A percentile compares a stretch with the other conserved stretches of the same genome.
These are phyloP conservation scores for Gymnothorax javanicus DNA, from an alignment of 2,797 vertebrate genomes.

Conservation along the genomic window DNA sequence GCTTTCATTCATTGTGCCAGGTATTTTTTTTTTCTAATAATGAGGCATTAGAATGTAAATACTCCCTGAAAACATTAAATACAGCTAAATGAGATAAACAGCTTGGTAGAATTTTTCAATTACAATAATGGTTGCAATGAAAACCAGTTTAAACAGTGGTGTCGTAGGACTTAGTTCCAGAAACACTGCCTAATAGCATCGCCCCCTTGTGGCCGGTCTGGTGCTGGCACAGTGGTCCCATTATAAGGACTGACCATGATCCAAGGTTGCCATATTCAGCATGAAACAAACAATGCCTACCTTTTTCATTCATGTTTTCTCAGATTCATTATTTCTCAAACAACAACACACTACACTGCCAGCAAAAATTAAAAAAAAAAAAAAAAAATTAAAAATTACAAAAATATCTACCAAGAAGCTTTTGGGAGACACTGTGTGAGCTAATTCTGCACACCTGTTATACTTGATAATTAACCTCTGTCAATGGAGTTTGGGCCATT, in stretches of 20 bases:
- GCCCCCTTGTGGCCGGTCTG: conserved; percentile 10
- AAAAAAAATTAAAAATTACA: background rate
- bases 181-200: too few relatives aligned
- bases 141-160: too few relatives aligned
- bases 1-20: too few relatives aligned
- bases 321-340: background rate
- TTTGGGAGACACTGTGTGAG: background rate
- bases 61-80: too few relatives aligned
- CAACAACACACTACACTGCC: background rate
- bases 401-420: background rate
- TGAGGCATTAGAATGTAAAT: too few relatives aligned
- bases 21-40: too few relatives aligned
- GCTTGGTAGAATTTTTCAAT: too few relatives aligned
- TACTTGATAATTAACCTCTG: background rate
- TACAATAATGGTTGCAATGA: too few relatives aligned
- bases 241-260: background rate
- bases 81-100: too few relatives aligned
- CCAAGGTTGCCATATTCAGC: background rate
- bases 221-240: background rate
- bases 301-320: background rate
- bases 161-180: too few relatives aligned
- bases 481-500: background rate
- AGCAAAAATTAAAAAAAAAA: background rate
- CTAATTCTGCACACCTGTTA: background rate
- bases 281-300: background rate